Conservation (phyloP, 1,140 invertebrate genomes). For the Chironomus tepperi region DNA sequence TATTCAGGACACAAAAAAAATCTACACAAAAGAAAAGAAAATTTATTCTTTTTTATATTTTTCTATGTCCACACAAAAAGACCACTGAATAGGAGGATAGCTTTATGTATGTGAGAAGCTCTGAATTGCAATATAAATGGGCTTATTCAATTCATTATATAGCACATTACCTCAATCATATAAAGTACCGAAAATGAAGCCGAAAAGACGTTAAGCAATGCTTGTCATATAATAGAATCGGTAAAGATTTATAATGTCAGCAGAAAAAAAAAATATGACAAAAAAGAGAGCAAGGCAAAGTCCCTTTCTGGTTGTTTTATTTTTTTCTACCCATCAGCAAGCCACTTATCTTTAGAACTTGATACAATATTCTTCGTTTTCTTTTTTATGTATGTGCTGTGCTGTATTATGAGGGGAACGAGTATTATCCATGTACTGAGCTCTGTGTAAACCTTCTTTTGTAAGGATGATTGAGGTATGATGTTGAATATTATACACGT, state of each 20-base stretch:
- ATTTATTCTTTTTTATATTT: too few relatives aligned
- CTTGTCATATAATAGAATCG: conserved; percentile 1
- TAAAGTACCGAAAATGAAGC: background rate
- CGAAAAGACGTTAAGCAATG: background rate
- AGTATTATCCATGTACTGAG: background rate
- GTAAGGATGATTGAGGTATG: background rate
- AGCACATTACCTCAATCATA: conserved; percentile 11
- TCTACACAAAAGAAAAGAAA: too few relatives aligned
- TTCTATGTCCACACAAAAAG: background rate
- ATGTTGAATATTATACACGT: too few relatives aligned
- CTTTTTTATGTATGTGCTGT: background rate
- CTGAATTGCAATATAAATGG: background rate
- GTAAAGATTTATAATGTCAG: conserved; percentile 22
- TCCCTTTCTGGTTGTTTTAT: conserved; percentile 7
- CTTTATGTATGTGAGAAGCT: background rate
- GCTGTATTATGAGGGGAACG: background rate
- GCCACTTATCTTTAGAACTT: conserved; percentile 15
- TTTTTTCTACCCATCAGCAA: conserved; percentile 16
- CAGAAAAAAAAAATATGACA: conserved; percentile 6
- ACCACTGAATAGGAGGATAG: background rate
- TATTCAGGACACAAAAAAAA: too few relatives aligned
- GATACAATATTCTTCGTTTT: background rate
- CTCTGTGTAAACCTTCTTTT: background rate
- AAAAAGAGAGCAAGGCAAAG: background rate
- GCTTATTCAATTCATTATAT: conserved; percentile 24